Evolutionary conservation across 2,113 vertebrate species (phyloP).

Genomic region (Bucco capensis): DNA sequence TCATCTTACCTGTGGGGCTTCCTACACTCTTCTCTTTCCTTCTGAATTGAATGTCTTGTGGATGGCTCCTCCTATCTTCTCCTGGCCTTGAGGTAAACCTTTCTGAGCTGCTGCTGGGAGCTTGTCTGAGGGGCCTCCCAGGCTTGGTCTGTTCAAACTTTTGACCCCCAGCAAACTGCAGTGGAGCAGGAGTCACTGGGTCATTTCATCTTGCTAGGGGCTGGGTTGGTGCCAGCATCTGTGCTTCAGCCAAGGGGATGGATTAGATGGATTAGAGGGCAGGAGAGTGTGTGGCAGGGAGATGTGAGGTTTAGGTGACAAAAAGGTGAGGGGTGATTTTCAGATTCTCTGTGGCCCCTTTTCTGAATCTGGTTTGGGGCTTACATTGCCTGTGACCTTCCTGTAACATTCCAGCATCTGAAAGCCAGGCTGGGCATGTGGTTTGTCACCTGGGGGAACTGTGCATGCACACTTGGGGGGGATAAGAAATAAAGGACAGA

Average conservation of each 20-base stretch:
- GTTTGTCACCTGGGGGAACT: not conserved
- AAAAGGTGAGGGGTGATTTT: not conserved
- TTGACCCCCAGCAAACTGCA: not conserved
- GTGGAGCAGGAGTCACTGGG: not conserved
- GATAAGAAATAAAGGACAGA: not conserved
- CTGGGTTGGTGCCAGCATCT: not conserved
- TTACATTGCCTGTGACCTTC: not conserved
- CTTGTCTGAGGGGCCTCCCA: not conserved
- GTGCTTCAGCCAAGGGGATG: not conserved
- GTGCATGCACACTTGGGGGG: not conserved
- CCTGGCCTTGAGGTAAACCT: not conserved
- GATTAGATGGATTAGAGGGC: not conserved
- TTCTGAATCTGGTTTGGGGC: not conserved
- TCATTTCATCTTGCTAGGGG: not conserved
- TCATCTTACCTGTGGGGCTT: not conserved
- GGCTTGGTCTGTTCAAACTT: not conserved
- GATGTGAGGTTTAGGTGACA: fast-evolving
- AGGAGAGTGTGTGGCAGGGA: not conserved
- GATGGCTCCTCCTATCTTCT: not conserved
- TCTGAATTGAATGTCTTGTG: not conserved
- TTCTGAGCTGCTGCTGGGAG: not conserved
- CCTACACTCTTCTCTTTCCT: not conserved
- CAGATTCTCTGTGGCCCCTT: not conserved
- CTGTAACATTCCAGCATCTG: not conserved
- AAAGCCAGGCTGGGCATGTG: not conserved